phyloP scores from a whole-genome alignment of 2,888 invertebrate species.

The Parochlus steinenii region DNA sequence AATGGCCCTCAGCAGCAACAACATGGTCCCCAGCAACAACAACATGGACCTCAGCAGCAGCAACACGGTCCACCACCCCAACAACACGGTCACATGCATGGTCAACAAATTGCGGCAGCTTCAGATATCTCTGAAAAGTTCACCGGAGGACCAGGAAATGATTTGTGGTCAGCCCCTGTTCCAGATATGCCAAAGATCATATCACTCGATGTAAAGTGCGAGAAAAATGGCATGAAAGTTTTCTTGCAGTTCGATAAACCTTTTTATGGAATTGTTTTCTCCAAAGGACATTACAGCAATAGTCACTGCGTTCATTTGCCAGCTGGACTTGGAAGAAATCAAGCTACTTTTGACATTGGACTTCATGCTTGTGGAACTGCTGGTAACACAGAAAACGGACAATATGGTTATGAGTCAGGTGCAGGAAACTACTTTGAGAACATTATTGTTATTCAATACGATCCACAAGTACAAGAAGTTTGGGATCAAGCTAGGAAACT shows the following conservation, averaged over 20 bases:
- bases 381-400: constrained; percentile 80
- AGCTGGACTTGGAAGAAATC: constrained; percentile 69
- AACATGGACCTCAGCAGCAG: constrained; percentile 3
- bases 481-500: constrained; percentile 90
- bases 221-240: constrained; percentile 86
- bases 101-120: constrained; percentile 13
- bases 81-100: constrained; percentile 14
- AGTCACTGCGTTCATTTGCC: constrained; percentile 83
- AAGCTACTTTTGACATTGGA: constrained; percentile 80
- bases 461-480: constrained; percentile 85
- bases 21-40: background rate
- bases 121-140: constrained; percentile 21
- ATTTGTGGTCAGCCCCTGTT: constrained; percentile 71
- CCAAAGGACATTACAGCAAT: constrained; percentile 86
- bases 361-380: constrained; percentile 85
- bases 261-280: constrained; percentile 89
- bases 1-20: background rate
- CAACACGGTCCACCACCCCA: constrained; percentile 18
- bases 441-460: constrained; percentile 84
- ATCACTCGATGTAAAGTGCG: constrained; percentile 83
- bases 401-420: constrained; percentile 72
- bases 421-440: constrained; percentile 89
- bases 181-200: constrained; percentile 89
- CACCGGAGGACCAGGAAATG: constrained; percentile 35
- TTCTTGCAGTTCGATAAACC: constrained; percentile 88